These are phyloP conservation scores for Eucidaris tribuloides DNA, from an alignment of 35 echinoderm and acorn worm genomes.

Conservation along the genomic window DNA sequence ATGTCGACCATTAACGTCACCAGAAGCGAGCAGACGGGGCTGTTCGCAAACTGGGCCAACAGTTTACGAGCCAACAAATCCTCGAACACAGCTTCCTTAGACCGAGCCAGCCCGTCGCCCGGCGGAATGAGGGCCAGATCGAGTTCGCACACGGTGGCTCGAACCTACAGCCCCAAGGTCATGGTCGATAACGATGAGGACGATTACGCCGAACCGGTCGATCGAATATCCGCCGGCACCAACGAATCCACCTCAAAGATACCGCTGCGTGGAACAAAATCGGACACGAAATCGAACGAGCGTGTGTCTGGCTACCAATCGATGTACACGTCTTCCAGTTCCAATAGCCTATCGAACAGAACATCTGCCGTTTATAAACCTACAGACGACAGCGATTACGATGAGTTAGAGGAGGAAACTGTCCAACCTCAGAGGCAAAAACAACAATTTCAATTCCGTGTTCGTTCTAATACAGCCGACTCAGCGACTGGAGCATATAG, in stretches of 20 bases:
- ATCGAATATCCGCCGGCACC: not conserved
- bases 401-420: constrained; percentile 9
- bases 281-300: not conserved
- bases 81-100: not conserved
- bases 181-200: not conserved
- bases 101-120: not conserved
- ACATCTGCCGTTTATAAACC: constrained; percentile 9
- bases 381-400: constrained; percentile 19
- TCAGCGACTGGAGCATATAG: not conserved
- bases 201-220: constrained; percentile 20
- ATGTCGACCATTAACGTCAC: not conserved
- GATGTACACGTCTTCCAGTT: constrained; percentile 9
- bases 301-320: constrained; percentile 23
- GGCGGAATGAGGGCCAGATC: not conserved
- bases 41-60: constrained; percentile 24
- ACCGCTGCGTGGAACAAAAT: not conserved
- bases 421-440: not conserved
- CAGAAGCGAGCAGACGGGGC: not conserved
- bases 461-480: not conserved
- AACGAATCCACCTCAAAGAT: not conserved
- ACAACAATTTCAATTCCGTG: not conserved
- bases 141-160: not conserved
- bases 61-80: constrained; percentile 23
- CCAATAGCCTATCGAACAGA: not conserved
- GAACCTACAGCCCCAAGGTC: not conserved